Percentiles rank a stretch among this genome's conserved stretches.
These are phyloP conservation scores for Ditula angustiorana DNA, from an alignment of 2,888 invertebrate species.

Conservation along the genomic window DNA sequence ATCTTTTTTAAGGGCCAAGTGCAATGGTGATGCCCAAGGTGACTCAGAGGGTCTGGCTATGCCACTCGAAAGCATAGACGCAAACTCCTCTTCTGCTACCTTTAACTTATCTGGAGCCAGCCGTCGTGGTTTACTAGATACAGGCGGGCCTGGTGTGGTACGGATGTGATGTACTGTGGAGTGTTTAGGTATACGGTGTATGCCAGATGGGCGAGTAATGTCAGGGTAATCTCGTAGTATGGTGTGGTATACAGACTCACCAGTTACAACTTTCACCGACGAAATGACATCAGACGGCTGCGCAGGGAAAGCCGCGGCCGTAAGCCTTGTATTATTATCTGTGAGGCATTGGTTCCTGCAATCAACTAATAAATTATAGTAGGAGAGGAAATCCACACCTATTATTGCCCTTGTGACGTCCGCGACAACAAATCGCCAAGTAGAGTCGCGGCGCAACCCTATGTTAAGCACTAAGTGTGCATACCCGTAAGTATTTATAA, in stretches of 20 bases:
- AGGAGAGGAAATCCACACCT: too few species aligned
- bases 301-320: neutral
- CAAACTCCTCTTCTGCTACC: constrained; percentile 42
- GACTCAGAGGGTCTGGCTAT: too few species aligned
- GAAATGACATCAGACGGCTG: constrained; percentile 5
- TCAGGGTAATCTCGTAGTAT: neutral
- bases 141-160: neutral
- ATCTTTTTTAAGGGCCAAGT: constrained; percentile 50
- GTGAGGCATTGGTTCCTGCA: neutral
- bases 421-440: neutral
- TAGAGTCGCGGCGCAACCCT: constrained; percentile 21
- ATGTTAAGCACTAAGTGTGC: constrained; percentile 31
- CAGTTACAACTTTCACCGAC: neutral
- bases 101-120: neutral
- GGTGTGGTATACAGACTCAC: neutral
- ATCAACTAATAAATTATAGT: too few species aligned
- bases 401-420: neutral
- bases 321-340: neutral
- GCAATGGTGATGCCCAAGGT: constrained; percentile 45
- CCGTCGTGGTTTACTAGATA: neutral
- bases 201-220: neutral
- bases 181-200: neutral
- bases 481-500: constrained; percentile 40
- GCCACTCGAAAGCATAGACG: constrained; percentile 41
- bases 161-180: neutral